Percentiles rank a stretch among this genome's conserved stretches.
These are phyloP conservation scores for Calliopum simillimum DNA, from an alignment of 2,888 invertebrate species.

Conservation along the genomic window DNA sequence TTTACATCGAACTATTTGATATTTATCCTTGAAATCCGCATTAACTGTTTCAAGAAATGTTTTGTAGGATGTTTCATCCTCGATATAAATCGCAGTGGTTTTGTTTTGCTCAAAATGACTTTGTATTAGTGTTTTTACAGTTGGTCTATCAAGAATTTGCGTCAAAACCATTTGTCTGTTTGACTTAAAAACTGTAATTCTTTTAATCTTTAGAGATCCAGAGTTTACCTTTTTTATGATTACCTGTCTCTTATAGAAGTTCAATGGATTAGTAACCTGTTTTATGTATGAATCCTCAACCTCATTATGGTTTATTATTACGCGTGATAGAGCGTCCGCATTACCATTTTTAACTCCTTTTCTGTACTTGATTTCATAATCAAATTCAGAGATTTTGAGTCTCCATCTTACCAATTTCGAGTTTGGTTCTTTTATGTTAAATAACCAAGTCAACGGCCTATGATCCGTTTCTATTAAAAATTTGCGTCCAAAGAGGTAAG, in stretches of 20 bases:
- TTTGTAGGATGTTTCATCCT: not conserved
- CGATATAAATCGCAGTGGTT: too few species aligned
- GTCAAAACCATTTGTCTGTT: not conserved
- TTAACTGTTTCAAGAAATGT: not conserved
- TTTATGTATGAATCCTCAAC: too few species aligned
- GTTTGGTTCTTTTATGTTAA: slow-evolving; percentile 59
- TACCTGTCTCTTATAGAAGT: too few species aligned
- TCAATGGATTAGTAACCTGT: too few species aligned
- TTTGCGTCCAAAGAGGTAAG: slow-evolving; percentile 57
- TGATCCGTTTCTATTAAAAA: slow-evolving; percentile 45
- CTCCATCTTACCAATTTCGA: slow-evolving; percentile 59
- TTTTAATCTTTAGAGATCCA: too few species aligned
- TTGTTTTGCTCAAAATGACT: slow-evolving; percentile 6
- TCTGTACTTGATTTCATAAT: slow-evolving; percentile 51
- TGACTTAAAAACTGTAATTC: too few species aligned
- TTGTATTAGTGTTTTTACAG: slow-evolving; percentile 4
- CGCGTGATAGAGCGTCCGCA: slow-evolving; percentile 29
- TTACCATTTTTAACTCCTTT: slow-evolving; percentile 44
- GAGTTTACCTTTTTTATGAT: too few species aligned
- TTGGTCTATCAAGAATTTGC: slow-evolving; percentile 1
- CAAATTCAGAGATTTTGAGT: slow-evolving; percentile 55
- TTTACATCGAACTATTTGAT: not conserved
- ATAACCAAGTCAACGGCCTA: slow-evolving; percentile 42
- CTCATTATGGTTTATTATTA: too few species aligned
- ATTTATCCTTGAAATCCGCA: not conserved